A percentile compares a stretch with the other conserved stretches of the same genome.
These are phyloP conservation scores for Bombus sylvicola DNA, from an alignment of 1,140 invertebrate genomes.

Conservation along the genomic window DNA sequence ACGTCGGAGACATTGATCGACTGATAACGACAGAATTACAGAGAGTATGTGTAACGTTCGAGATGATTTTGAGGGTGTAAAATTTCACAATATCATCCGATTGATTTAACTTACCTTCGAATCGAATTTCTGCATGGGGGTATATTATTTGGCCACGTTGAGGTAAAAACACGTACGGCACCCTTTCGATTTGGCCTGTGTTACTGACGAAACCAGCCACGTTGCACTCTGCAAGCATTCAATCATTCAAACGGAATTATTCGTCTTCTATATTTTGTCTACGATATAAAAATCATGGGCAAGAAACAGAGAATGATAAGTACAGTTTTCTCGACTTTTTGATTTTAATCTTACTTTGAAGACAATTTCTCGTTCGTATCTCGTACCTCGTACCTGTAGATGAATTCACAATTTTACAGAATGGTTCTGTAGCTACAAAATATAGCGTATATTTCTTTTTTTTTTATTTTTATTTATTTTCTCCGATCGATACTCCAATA, in stretches of 20 bases:
- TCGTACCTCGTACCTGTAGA: no score
- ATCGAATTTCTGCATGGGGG: conserved; percentile 91
- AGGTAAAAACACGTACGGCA: conserved; percentile 93
- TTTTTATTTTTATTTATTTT: no score
- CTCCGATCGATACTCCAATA: no score
- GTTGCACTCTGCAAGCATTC: conserved; percentile 88
- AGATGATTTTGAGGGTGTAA: background rate
- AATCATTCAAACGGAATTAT: background rate
- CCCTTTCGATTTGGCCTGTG: conserved; percentile 88
- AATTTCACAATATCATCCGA: no score
- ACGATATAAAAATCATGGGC: background rate
- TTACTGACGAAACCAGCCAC: conserved; percentile 90
- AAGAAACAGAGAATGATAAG: no score
- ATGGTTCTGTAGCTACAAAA: no score
- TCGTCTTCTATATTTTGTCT: background rate
- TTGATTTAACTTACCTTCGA: conserved; percentile 85
- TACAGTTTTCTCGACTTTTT: no score
- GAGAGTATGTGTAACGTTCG: no score
- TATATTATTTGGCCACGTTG: conserved; percentile 93
- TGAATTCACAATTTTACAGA: no score
- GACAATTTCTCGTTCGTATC: no score
- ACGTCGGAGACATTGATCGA: background rate
- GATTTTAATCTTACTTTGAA: no score
- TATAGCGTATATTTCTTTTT: no score
- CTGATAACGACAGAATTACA: background rate